These are phyloP conservation scores for Calliopsis andreniformis DNA, from an alignment of 1,140 invertebrate species.

Conservation along the genomic window DNA sequence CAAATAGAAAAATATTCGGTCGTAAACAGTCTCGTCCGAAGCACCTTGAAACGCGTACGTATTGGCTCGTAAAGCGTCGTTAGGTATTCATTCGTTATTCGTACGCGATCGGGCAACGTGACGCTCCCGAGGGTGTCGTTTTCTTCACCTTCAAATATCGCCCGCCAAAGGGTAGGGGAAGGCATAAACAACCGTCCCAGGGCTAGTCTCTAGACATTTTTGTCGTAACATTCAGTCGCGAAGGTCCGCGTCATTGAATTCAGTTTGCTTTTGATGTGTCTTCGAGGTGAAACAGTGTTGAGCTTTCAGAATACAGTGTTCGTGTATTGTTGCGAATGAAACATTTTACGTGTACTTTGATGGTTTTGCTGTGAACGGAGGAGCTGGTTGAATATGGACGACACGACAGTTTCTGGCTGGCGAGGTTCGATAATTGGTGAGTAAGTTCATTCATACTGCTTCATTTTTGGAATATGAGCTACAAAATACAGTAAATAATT, in stretches of 20 bases:
- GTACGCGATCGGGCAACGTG: slow-evolving; percentile 64
- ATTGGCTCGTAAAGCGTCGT: slow-evolving; percentile 74
- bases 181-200: slow-evolving; percentile 61
- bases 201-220: slow-evolving; percentile 48
- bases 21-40: background rate
- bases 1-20: background rate
- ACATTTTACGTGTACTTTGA: too few relatives aligned
- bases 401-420: too few relatives aligned
- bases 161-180: slow-evolving; percentile 54
- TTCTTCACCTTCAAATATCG: slow-evolving; percentile 72
- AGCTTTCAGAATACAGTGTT: too few relatives aligned
- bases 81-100: slow-evolving; percentile 78
- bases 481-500: too few relatives aligned
- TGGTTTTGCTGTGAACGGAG: too few relatives aligned
- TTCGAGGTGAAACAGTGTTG: too few relatives aligned
- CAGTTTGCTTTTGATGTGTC: too few relatives aligned
- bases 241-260: slow-evolving; percentile 30
- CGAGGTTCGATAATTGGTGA: too few relatives aligned
- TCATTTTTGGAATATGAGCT: too few relatives aligned
- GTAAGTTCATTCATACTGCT: too few relatives aligned
- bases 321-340: too few relatives aligned
- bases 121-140: slow-evolving; percentile 57
- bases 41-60: slow-evolving; percentile 40
- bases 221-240: slow-evolving; percentile 23
- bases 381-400: too few relatives aligned